Percentiles rank a stretch among this genome's conserved stretches.
These are phyloP conservation scores for Apomyelois bistriatella DNA, from an alignment of 2,888 invertebrate species.

Conservation along the genomic window DNA sequence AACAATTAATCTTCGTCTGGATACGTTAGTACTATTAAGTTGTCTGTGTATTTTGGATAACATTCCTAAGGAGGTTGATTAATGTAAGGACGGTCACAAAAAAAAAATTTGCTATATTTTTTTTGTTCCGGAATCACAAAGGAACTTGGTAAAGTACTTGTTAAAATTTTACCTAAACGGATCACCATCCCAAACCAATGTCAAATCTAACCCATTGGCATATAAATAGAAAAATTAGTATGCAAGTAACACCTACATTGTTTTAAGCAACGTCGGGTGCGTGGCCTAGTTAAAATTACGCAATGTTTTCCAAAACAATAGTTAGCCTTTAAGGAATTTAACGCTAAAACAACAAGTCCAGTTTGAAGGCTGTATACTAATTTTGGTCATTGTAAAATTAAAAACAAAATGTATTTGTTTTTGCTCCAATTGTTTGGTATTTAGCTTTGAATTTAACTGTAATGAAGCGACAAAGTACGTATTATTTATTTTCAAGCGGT, in stretches of 20 bases:
- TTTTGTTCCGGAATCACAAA: too few species aligned
- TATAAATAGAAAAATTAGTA: constrained; percentile 25
- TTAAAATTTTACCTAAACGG: too few species aligned
- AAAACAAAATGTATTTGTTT: not conserved
- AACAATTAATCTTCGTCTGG: too few species aligned
- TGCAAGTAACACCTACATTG: constrained; percentile 22
- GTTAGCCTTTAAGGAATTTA: not conserved
- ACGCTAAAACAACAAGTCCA: not conserved
- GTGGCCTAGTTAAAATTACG: constrained; percentile 27
- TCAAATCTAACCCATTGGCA: constrained; percentile 20
- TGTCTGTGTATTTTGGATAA: too few species aligned
- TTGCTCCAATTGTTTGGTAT: too few species aligned
- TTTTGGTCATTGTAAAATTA: not conserved
- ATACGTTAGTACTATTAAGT: too few species aligned
- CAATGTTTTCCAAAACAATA: constrained; percentile 15
- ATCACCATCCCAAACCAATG: not conserved
- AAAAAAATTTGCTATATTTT: too few species aligned
- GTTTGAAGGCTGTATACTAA: not conserved
- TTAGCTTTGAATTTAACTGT: not conserved
- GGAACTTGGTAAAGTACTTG: too few species aligned
- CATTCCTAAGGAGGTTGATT: too few species aligned
- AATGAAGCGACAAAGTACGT: not conserved
- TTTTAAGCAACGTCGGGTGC: constrained; percentile 32
- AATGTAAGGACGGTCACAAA: too few species aligned
- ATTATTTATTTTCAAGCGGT: not conserved